A percentile compares a stretch with the other conserved stretches of the same genome.
phyloP scores from a whole-genome alignment of 2,888 invertebrate species.

The Acanthosepion lycidas region DNA sequence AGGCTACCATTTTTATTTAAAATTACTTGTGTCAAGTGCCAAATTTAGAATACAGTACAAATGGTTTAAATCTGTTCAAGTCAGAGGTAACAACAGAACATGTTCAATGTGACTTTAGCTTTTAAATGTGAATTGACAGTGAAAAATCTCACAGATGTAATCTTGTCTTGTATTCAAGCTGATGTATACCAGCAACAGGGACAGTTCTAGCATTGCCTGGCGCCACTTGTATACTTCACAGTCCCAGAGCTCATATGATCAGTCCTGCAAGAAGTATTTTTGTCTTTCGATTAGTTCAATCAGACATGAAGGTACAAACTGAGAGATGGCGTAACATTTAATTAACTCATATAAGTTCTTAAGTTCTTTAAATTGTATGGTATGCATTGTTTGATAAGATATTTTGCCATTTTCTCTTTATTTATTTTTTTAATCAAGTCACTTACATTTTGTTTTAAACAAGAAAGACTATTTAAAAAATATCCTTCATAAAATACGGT shows the following conservation, averaged over 20 bases:
- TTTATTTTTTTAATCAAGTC: neutral
- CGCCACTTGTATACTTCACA: neutral
- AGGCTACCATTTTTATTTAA: no score
- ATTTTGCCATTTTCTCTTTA: neutral
- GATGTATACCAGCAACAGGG: neutral
- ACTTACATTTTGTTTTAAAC: neutral
- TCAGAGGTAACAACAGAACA: neutral
- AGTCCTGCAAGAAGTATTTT: neutral
- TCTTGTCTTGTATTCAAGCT: neutral
- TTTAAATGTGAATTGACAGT: neutral
- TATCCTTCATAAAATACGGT: no score
- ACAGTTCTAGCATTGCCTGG: neutral
- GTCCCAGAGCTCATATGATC: neutral
- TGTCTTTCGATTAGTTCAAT: neutral
- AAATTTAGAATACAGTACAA: neutral
- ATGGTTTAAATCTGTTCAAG: neutral
- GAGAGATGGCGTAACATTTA: neutral
- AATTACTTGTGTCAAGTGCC: no score
- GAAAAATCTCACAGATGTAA: neutral
- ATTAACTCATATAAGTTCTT: neutral
- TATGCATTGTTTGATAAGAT: neutral
- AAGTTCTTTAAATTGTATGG: neutral
- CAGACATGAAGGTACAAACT: slow-evolving; percentile 23
- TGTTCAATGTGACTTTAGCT: neutral
- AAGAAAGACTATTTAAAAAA: no score